Percentiles rank a stretch among this genome's conserved stretches.
Conservation (phyloP, 2,797 vertebrate genomes). For the Leptodactylus fallax region DNA sequence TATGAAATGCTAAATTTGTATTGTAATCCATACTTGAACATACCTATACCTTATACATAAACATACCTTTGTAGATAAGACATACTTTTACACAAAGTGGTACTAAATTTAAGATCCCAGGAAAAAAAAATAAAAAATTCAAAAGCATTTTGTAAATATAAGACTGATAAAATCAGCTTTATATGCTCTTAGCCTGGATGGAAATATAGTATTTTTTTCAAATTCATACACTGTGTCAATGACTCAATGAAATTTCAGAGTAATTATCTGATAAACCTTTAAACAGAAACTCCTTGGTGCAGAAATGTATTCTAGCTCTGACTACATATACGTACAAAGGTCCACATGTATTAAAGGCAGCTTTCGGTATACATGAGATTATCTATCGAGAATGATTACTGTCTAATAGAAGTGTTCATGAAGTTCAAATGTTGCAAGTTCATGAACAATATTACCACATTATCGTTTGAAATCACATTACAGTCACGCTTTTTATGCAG, state of each 20-base stretch:
- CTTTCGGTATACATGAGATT: neutral
- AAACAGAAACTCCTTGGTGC: slow-evolving; percentile 10
- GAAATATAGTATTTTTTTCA: slow-evolving; percentile 16
- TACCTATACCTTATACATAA: neutral
- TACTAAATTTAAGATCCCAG: neutral
- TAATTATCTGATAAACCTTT: slow-evolving; percentile 35
- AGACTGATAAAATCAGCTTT: neutral
- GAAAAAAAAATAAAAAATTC: neutral
- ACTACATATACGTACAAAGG: neutral
- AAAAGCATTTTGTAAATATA: neutral
- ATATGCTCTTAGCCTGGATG: neutral
- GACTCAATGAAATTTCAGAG: slow-evolving; percentile 33
- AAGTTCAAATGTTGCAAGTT: neutral
- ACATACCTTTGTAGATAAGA: neutral
- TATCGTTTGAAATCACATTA: neutral
- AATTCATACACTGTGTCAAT: neutral
- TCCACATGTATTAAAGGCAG: neutral
- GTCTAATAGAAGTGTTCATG: neutral
- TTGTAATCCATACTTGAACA: too few relatives aligned
- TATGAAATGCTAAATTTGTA: too few relatives aligned
- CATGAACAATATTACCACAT: neutral
- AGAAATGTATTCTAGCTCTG: neutral
- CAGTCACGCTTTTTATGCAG: neutral
- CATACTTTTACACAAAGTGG: neutral
- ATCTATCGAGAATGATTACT: neutral